Base-by-base conservation (phyloP, 2,797 vertebrate genomes). In the Amniataba percoides region DNA sequence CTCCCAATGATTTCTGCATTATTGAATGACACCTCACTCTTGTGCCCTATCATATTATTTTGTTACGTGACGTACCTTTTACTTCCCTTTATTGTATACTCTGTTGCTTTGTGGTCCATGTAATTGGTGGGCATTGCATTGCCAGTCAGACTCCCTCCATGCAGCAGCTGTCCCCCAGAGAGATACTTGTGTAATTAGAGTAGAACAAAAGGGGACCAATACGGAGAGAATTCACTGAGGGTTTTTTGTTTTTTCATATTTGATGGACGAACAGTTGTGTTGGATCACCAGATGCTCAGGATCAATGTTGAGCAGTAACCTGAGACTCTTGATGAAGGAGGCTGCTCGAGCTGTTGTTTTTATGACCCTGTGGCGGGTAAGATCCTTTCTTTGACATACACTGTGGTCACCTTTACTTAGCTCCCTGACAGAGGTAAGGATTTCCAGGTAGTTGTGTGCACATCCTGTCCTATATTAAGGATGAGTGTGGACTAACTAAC, bases 121-220 rank as follows among this genome's bases (percentile, higher is more conserved):
- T 59, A 66, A 72, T 70, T 46, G 48, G 46, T 60, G 51, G 71
- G 46, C 13, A 23, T 23, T 21, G 36, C 2, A 2, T 9, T 56
- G n/a, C 52, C 21, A 16, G 48, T 59, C 9, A 5, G 21, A 36
- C 25, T 36, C 39, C 39, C 42, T 25, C 49, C n/a, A 59, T 45
- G 43, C 69, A 79, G 62, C 66, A 73, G 68, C 56, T 19, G 11
- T 74, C 40, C 57, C 27, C 46, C 36, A 40, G 36, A 70, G 45
- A 66, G 56, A 15, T 8, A 18, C 42, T 56, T 40, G 43, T 23
- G 2, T 65, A 43, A 27, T n/a, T 12, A 51, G 42, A 64, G 61
- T 12, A n/a, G 31, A 46, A 18, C 36, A 19, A 36, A 31, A 45
- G 46, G 19, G 14, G 10, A 57, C 16, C 25, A 5, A 23, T 23